Evolutionary conservation across 2,888 invertebrate species (phyloP), one percentile per base, ranked within the genome.

Genomic region (Platynereis dumerilii): DNA sequence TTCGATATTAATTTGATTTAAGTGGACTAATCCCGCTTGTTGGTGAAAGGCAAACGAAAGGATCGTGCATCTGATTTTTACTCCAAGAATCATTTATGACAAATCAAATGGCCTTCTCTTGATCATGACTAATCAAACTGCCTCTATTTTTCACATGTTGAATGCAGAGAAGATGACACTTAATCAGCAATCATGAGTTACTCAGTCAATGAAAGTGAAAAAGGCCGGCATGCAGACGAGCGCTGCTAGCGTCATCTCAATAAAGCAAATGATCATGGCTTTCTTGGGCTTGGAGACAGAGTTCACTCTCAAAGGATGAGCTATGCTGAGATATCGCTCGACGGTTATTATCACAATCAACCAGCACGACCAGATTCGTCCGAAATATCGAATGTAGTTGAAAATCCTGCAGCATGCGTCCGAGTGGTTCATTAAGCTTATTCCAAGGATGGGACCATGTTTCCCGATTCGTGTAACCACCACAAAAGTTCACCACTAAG

Each of bases 271-370:
- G 5, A 56, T 2, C 48, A 54, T 54, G 27, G 62, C 62, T 24
- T 56, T 57, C 27, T 53, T 56, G 15, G 62, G 62, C 22, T 53
- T 62, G 3, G 62, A 62, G 42, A 62, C 54, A 1, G 52, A 28
- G 15, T 24, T 44, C n/a, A 62, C 62, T 15, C 54, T 55, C n/a
- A 62, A 29, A 2, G 62, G 62, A 29, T 54, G 44, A 24, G 57
- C 62, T 2, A 62, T 57, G 29, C 54, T 62, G 2, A 62, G 29
- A 28, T 42, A 57, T 20, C 62, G n/a, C 22, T 62, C 62, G 10
- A 62, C 62, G 10, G 62, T 62, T 17, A 62, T 62, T 12, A 55
- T 57, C 26, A 62, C 62, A 17, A 39, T 62, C 45, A 62, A 22
- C 62, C 62, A 62, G 20, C 54, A 56, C 12, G 62, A 62, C 57